Evolutionary conservation across 2,113 vertebrate genomes (phyloP), one percentile per base, ranked within the genome.

Genomic region (Oxyruncus cristatus): DNA sequence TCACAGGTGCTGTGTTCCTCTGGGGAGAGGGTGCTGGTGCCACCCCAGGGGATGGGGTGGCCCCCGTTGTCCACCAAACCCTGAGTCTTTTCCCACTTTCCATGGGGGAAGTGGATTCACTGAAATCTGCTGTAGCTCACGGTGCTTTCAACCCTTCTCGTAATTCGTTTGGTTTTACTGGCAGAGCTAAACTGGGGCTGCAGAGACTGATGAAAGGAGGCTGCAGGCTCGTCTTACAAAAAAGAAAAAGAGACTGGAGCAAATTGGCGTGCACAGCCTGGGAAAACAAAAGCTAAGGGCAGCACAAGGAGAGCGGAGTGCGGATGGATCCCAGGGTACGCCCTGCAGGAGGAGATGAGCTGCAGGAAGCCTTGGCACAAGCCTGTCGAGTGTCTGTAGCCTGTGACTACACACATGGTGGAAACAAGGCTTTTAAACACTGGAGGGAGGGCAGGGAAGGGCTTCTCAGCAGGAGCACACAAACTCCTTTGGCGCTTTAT

Each of bases 261-360:
- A 83, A 89, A 86, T 47, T 4, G 4, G 42, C 14, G 3, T 58
- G 70, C 2, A 4, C 21, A 77, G 86, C 68, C 67, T 95, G 72
- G 68, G 59, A 71, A 95, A 94, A 88, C 83, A 91, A 88, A 86
- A 88, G 83, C 83, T 74, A 50, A 92, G 92, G 95, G 89, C 95
- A 95, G 83, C 46, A 3, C 79, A 71, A 93, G 95, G 95, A 89
- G 88, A 95, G 89, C 0, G 21, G 67, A 20, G 85, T 18, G 13
- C 1, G 2, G 88, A 71, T 44, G 24, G 22, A 53, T 62, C 92
- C 11, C 68, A 33, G 82, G 53, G 62, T 73, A 44, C 11, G 12
- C 73, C 73, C 86, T 11, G 20, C 15, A 5, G 89, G 79, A 78
- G 74, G 47, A 71, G 85, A 74, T 16, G 79, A 67, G 86, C 88